phyloP scores from a whole-genome alignment of 2,113 vertebrate genomes.

The Tautogolabrus adspersus region DNA sequence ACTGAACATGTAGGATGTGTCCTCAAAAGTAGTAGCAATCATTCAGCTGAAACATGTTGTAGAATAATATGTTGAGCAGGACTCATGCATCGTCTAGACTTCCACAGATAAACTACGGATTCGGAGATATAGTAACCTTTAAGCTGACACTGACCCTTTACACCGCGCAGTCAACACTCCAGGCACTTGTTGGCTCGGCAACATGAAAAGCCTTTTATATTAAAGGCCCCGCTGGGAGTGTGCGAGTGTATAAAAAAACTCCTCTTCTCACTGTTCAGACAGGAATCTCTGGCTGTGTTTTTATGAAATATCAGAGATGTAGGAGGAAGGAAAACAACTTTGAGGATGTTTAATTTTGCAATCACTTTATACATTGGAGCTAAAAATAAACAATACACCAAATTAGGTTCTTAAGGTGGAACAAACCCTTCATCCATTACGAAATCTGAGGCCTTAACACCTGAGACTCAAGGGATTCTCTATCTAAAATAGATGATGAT shows the following conservation, averaged over 20 bases:
- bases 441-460: not conserved
- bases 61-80: not conserved
- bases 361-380: not conserved
- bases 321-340: not conserved
- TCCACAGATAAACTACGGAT: conserved; percentile 1
- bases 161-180: conserved; percentile 21
- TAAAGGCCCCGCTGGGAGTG: conserved; percentile 32
- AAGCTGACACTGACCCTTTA: conserved; percentile 24
- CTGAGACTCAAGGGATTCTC: not conserved
- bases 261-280: not conserved
- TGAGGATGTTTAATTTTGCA: not conserved
- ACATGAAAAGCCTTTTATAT: conserved; percentile 69
- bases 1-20: not conserved
- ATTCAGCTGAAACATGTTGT: not conserved
- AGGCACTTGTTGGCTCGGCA: conserved; percentile 52
- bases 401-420: not conserved
- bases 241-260: not conserved
- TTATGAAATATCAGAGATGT: conserved; percentile 16
- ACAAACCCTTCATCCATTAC: too few relatives aligned
- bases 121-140: conserved; percentile 32
- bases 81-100: not conserved
- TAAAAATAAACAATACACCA: not conserved
- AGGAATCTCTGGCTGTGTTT: conserved; percentile 5
- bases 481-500: too few relatives aligned
- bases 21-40: not conserved